Evolutionary conservation across 2,888 invertebrate species (phyloP).

Genomic region (Andrena camellia): DNA sequence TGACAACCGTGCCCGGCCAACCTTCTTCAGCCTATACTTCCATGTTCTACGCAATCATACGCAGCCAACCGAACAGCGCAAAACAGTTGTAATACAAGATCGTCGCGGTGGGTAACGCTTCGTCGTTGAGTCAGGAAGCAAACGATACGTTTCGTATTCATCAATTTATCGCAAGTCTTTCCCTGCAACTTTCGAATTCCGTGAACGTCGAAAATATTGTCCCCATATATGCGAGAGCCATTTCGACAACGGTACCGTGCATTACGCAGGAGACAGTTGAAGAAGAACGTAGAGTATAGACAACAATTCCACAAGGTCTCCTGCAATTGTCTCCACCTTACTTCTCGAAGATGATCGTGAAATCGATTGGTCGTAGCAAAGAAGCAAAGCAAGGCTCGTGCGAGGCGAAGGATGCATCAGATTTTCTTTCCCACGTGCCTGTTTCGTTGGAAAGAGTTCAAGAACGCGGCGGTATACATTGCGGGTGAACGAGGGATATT

Average conservation of each 20-base stretch:
- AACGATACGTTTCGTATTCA: too few relatives aligned
- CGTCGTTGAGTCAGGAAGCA: neutral
- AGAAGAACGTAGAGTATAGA: neutral
- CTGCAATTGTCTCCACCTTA: neutral
- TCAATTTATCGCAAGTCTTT: too few relatives aligned
- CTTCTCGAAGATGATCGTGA: neutral
- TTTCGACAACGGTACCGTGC: neutral
- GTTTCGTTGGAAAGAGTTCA: slow-evolving; percentile 43
- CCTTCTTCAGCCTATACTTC: slow-evolving; percentile 2
- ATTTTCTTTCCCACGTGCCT: slow-evolving; percentile 58
- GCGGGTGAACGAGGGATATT: slow-evolving; percentile 39
- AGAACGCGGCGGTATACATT: slow-evolving; percentile 17
- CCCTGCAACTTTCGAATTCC: neutral
- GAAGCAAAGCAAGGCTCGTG: neutral
- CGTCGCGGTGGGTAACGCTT: neutral
- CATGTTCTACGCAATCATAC: slow-evolving; percentile 6
- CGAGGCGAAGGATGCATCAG: neutral
- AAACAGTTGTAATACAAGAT: neutral
- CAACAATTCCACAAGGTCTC: neutral
- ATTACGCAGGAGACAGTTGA: neutral
- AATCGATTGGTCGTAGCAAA: neutral
- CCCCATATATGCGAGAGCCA: neutral
- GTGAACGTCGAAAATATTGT: neutral
- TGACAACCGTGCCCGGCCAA: slow-evolving; percentile 1
- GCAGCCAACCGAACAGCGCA: neutral